Evolutionary conservation across 2,888 invertebrate species (phyloP), one percentile per base, ranked within the genome.

Genomic region (Zygaena filipendulae): DNA sequence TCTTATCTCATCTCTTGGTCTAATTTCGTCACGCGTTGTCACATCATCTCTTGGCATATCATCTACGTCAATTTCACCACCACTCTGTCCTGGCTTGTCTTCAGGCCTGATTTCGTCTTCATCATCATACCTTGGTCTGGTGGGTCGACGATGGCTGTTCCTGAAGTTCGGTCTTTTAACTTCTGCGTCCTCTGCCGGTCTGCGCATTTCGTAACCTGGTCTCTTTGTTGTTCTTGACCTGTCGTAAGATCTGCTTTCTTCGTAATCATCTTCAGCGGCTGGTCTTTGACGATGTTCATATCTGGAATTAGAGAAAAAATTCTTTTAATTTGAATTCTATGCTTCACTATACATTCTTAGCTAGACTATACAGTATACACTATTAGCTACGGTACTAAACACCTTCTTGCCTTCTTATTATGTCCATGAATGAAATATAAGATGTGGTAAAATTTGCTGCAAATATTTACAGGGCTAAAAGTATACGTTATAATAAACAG

Each of bases 271-370:
- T 19, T 60, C 67, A 5, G 38, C 25, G 35, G 38, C 25, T 5
- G 79, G 71, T 29, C 81, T 63, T 3, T 62, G 58, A 11, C 82
- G 79, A 14, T 82, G 68, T 24, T 75, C 79, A 37, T 74, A 72
- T 46, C 82, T 82, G 54, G 4, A 63, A 61, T 23, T 7, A 6
- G 11, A 24, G 8, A 21, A 7, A 11, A 26, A 25, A 28, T n/a
- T n/a, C n/a, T n/a, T n/a, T n/a, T n/a, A n/a, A n/a, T n/a, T n/a
- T n/a, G n/a, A n/a, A n/a, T n/a, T n/a, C n/a, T n/a, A n/a, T n/a
- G n/a, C n/a, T n/a, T n/a, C n/a, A n/a, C n/a, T n/a, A n/a, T n/a
- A n/a, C n/a, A n/a, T n/a, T n/a, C n/a, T n/a, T n/a, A n/a, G n/a
- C n/a, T n/a, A n/a, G n/a, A n/a, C n/a, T n/a, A n/a, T n/a, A n/a